Conservation (phyloP, 2,888 invertebrate genomes). For the Ophion ellenae region DNA sequence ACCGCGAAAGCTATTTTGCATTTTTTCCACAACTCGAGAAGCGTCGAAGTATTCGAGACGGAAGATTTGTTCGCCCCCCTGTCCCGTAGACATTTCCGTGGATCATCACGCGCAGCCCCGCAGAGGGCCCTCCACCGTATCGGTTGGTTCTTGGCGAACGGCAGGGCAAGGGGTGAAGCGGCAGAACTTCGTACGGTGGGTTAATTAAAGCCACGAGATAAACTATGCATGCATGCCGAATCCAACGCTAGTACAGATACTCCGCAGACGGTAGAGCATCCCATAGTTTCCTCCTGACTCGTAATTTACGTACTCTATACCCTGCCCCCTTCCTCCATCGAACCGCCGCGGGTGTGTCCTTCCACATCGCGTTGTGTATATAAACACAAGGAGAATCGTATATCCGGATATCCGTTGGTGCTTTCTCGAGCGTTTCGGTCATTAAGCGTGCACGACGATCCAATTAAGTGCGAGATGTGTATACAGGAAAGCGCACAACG, state of each 20-base stretch:
- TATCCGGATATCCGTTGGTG: constrained; percentile 63
- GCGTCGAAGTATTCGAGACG: too few species aligned
- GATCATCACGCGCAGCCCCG: neutral
- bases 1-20: too few species aligned
- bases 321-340: constrained; percentile 1
- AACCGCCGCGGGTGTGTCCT: constrained; percentile 26
- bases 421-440: constrained; percentile 63
- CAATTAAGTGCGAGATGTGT: constrained; percentile 50
- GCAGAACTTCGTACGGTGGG: constrained; percentile 70
- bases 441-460: constrained; percentile 59
- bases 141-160: neutral
- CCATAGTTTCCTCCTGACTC: constrained; percentile 44
- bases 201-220: constrained; percentile 13
- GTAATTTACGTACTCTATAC: constrained; percentile 56
- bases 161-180: constrained; percentile 71
- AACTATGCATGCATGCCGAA: constrained; percentile 7
- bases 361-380: neutral
- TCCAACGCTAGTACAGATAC: constrained; percentile 15
- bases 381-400: constrained; percentile 32
- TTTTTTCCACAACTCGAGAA: too few species aligned
- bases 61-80: too few species aligned
- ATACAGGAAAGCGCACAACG: constrained; percentile 28
- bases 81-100: neutral
- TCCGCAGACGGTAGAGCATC: constrained; percentile 22
- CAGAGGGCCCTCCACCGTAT: neutral